phyloP scores from a whole-genome alignment of 2,113 vertebrate species.

The Pygoscelis adeliae region DNA sequence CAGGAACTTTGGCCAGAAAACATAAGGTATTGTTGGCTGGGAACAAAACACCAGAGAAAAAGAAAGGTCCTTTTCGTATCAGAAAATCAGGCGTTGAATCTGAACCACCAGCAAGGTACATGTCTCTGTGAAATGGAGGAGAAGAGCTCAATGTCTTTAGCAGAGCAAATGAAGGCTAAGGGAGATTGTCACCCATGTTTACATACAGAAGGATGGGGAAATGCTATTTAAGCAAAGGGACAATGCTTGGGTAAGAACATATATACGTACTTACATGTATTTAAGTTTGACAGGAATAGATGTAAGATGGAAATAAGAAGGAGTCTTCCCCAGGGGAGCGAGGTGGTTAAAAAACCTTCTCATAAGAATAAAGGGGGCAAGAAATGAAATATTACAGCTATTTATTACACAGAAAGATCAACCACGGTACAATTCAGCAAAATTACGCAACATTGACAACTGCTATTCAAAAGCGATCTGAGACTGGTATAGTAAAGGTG shows the following conservation, averaged over 20 bases:
- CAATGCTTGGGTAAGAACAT: background rate
- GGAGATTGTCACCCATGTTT: background rate
- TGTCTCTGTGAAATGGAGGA: background rate
- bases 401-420: background rate
- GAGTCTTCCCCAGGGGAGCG: background rate
- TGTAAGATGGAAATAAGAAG: background rate
- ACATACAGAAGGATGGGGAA: rapidly evolving
- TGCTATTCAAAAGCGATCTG: background rate
- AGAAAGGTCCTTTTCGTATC: background rate
- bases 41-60: background rate
- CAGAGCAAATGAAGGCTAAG: background rate
- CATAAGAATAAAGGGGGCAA: background rate
- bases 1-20: background rate
- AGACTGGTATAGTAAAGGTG: background rate
- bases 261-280: background rate
- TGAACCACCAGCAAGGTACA: background rate
- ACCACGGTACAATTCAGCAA: background rate
- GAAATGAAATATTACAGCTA: background rate
- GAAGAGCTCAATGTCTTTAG: background rate
- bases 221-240: background rate
- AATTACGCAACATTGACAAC: background rate
- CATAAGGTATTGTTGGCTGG: background rate
- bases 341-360: background rate
- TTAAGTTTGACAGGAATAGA: background rate
- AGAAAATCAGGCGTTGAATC: background rate